Evolutionary conservation across 1,140 invertebrate species (phyloP).

Genomic region (Potamilus streckersoni): DNA sequence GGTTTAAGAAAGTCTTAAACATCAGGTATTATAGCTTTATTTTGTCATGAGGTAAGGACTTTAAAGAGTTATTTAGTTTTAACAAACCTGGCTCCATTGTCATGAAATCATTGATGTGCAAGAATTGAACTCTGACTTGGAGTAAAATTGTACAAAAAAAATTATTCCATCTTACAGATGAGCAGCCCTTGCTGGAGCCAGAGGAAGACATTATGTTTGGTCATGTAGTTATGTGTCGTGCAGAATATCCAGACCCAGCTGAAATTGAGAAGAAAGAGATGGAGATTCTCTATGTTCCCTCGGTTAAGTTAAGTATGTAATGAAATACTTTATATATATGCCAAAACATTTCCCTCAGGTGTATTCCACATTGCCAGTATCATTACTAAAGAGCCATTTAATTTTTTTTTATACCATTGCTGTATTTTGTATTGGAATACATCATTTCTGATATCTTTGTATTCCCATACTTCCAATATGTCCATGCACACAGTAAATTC

Average conservation of each 20-base stretch:
- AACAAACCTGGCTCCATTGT: too few relatives aligned
- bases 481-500: too few relatives aligned
- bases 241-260: constrained; percentile 47
- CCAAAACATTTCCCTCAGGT: neutral
- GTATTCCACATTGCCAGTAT: neutral
- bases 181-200: constrained; percentile 39
- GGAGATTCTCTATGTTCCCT: constrained; percentile 49
- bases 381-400: neutral
- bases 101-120: too few relatives aligned
- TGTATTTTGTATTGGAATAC: too few relatives aligned
- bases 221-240: constrained; percentile 36
- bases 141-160: neutral
- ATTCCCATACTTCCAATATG: too few relatives aligned
- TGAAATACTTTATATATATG: neutral
- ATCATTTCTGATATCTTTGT: too few relatives aligned
- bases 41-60: neutral
- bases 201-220: constrained; percentile 50
- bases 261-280: constrained; percentile 46
- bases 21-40: neutral
- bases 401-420: too few relatives aligned
- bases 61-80: neutral
- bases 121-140: neutral
- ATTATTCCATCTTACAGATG: constrained; percentile 37
- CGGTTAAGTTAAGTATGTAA: constrained; percentile 39
- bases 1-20: too few relatives aligned